Evolutionary conservation across 2,888 invertebrate species (phyloP), one percentile per base, ranked within the genome.

Genomic region (Norana najaformis): DNA sequence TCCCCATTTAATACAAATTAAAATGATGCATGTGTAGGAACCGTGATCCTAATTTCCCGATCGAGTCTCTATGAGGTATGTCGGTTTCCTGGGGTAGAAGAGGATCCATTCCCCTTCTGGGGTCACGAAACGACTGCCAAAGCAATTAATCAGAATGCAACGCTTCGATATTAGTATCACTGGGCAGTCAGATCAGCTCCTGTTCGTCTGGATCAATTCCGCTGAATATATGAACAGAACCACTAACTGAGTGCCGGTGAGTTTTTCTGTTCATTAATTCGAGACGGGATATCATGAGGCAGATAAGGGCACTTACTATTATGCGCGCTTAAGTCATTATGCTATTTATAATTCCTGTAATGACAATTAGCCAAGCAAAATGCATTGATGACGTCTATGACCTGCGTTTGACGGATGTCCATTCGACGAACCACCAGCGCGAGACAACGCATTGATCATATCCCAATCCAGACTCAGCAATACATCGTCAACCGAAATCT

Each of bases 141-240:
- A n/a, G n/a, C 69, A 69, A 69, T 69, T 69, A 69, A 69, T 69
- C 69, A 69, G n/a, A 69, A 69, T n/a, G n/a, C 30, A 69, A 6
- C 69, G 69, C 4, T 69, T n/a, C 30, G 41, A 1, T 41, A 1
- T 41, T 41, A 18, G 41, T 41, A 41, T 69, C 16, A 23, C 69
- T 5, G 16, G 1, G 30, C 16, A 13, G 14, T 5, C 69, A n/a
- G 69, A 69, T 69, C n/a, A 2, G 69, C n/a, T 69, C 11, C n/a
- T 69, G 69, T 69, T 69, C 69, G 69, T 69, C 69, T 69, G 69
- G 69, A 69, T 69, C 69, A 69, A 69, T 69, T 69, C 69, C 30
- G 69, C 8, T 8, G 8, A 69, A 69, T n/a, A n/a, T 69, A 8
- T 0, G 30, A n/a, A 11, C 69, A n/a, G 69, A 30, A 4, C 8